Conservation (phyloP, 2,797 vertebrate species). For the Poecilia velifera region DNA sequence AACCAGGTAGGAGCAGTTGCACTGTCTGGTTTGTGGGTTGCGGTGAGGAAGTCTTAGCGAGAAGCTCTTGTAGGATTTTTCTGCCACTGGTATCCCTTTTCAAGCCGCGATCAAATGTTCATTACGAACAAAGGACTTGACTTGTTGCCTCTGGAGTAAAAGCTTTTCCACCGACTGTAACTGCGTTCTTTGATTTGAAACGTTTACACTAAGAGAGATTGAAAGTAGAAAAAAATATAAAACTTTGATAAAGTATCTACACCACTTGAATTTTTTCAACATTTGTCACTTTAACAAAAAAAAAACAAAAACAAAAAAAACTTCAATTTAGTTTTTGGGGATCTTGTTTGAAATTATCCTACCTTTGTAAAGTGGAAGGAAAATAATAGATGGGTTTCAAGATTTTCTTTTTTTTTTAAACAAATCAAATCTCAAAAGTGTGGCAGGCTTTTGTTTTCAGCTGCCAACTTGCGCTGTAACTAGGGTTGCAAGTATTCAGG, state of each 20-base stretch:
- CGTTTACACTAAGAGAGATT: conserved; percentile 24
- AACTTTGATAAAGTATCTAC: neutral
- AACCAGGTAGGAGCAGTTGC: conserved; percentile 72
- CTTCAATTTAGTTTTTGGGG: neutral
- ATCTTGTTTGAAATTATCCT: neutral
- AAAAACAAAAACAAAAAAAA: neutral
- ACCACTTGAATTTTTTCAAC: neutral
- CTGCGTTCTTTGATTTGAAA: conserved; percentile 65
- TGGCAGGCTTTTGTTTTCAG: neutral
- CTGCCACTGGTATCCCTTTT: conserved; percentile 75
- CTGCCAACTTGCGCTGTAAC: neutral
- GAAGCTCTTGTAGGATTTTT: conserved; percentile 64
- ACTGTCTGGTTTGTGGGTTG: conserved; percentile 75
- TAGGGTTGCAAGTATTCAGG: neutral
- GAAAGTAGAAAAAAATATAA: neutral
- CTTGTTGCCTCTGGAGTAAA: conserved; percentile 75
- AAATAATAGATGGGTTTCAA: neutral
- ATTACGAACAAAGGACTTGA: conserved; percentile 78
- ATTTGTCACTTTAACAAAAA: neutral
- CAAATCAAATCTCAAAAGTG: neutral
- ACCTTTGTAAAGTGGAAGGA: neutral
- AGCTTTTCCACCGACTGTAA: conserved; percentile 74
- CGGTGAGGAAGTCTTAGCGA: conserved; percentile 70
- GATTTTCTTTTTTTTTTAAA: neutral
- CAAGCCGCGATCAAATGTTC: conserved; percentile 80